Base-by-base conservation (phyloP, 2,113 vertebrate species). In the Charadrius vociferus region DNA sequence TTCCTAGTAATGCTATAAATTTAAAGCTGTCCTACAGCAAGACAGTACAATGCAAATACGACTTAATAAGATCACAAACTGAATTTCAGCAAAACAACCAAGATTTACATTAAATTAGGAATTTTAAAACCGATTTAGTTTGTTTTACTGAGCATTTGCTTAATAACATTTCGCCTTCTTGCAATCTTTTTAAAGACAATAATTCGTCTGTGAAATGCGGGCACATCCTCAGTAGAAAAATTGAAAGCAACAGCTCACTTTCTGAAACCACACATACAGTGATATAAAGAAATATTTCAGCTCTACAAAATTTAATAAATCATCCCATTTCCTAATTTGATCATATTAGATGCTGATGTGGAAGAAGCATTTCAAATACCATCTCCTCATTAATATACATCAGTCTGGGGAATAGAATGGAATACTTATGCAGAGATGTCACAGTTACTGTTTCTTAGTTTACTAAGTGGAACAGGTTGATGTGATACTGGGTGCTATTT, bases 381-480 rank as follows among this genome's bases (percentile, higher is more conserved):
- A 96, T 98, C 97, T 98, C 98, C 98, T 99, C 98, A 99, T 99
- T 99, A 99, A 99, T 99, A 99, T 98, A 98, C 98, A 99, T 99
- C 98, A 99, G 98, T 97, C 98, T 98, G 97, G 98, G 98, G 98
- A 98, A 98, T 98, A 98, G 98, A 97, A 95, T 95, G 96, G 98
- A 98, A 98, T 98, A 95, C 98, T 98, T 98, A 98, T 98, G 98
- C 97, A 97, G 98, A 98, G 98, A 98, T 99, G 98, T 99, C 98
- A 98, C 98, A 97, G 98, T 98, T 98, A 95, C 98, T 98, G 98
- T 98, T 98, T 98, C 98, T 98, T 98, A 98, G 98, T 99, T 99
- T 98, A 98, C 98, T 98, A 98, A 99, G 98, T 98, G 98, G 98
- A 99, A 99, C 99, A 98, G 99, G 99, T 99, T 99, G 98, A 98